Base-by-base conservation (phyloP, 2,888 invertebrate species). In the Polydrusus cervinus region DNA sequence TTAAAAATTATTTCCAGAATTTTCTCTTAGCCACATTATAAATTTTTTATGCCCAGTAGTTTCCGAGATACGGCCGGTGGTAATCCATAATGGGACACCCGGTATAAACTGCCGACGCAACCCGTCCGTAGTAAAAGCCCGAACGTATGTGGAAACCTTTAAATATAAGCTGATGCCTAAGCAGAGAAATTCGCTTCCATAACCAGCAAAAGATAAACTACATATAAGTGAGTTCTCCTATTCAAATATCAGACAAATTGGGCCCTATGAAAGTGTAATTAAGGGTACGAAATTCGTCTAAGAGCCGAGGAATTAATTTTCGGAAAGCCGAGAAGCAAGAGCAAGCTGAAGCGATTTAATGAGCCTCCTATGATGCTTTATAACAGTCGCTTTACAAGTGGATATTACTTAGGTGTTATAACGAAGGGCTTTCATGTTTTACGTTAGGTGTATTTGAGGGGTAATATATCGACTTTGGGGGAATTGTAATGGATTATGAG, bases 351-450 rank as follows among this genome's bases (percentile, higher is more conserved):
- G 38, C 38, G 57, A 38, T 60, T 60, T 60, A 60, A 60, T 18
- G 57, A 60, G 57, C 57, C 57, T 55, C 34, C 55, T 60, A 60
- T 60, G 57, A 60, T 60, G 57, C 57, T 60, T 38, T 60, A 60
- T 38, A n/a, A 34, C 10, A n/a, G 25, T 55, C 34, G 14, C 34
- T 55, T 55, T 55, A 34, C 25, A 60, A 60, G 16, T 18, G 38
- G 18, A 38, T 60, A 38, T 60, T 16, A 34, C 34, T 3, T 10
- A 38, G 57, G 57, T 38, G 57, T 60, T 60, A 60, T 38, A 60
- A 60, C n/a, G 38, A 34, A 16, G 57, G 18, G 38, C 57, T 60
- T 60, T 38, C 16, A 60, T 38, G 18, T 60, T 60, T 60, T 60
- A 60, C 11, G 57, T 60, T 38, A 57, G 34, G 57, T 60, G n/a